Evolutionary conservation across 2,888 invertebrate genomes (phyloP).

Genomic region (Dendrolimus pini): DNA sequence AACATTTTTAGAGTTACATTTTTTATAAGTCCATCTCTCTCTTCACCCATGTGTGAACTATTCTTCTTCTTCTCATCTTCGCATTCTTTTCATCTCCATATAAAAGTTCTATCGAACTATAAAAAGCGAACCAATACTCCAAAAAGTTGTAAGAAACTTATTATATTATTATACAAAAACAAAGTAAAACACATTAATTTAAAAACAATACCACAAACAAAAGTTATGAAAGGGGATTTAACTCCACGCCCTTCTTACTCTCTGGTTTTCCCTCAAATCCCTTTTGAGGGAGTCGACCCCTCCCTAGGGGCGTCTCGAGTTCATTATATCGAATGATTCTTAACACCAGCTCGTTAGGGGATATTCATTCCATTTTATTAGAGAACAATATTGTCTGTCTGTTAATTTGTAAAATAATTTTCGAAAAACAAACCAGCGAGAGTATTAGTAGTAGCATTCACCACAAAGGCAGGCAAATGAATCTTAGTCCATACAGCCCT

Average conservation of each 20-base stretch:
- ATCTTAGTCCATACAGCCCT: too few species aligned
- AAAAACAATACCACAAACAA: not conserved
- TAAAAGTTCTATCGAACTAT: too few species aligned
- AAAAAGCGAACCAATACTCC: too few species aligned
- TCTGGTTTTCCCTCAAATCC: not conserved
- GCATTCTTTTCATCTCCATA: too few species aligned
- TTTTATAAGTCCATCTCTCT: too few species aligned
- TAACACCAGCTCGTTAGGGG: conserved; percentile 11
- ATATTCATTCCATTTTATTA: conserved; percentile 3
- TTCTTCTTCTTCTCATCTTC: too few species aligned
- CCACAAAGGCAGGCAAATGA: too few species aligned
- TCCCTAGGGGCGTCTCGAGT: conserved; percentile 13
- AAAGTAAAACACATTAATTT: not conserved
- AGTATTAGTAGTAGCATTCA: too few species aligned
- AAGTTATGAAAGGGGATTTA: not conserved
- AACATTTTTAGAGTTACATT: too few species aligned
- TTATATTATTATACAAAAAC: not conserved
- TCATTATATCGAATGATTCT: conserved; percentile 18
- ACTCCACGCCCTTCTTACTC: not conserved
- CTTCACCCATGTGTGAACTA: too few species aligned
- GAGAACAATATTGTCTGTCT: not conserved
- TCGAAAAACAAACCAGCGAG: too few species aligned
- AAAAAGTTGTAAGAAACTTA: too few species aligned
- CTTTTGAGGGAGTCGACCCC: not conserved
- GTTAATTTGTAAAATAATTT: not conserved